Evolutionary conservation across 1,140 invertebrate species (phyloP), one percentile per base, ranked within the genome.

Genomic region (Chymomyza costata): DNA sequence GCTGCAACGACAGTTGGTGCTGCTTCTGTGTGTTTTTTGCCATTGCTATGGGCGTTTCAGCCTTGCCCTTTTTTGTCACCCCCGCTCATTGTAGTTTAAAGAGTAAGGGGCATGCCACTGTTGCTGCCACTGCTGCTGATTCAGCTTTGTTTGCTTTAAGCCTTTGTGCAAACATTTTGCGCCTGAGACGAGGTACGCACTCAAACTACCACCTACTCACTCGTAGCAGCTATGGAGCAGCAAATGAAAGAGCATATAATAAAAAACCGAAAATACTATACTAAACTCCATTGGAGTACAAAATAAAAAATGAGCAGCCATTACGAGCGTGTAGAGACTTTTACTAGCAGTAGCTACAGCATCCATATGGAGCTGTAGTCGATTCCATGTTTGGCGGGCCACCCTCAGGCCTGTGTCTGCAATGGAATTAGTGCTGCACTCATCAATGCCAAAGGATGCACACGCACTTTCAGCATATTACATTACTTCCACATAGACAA

Each of bases 71-170:
- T 62, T 60, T 73, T 80, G 73, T 80, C 73, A 71, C 67, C 52
- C 67, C 48, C 32, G 39, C 59, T 51, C 45, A 58, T 46, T 55
- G 55, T 78, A 80, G 73, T 80, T 69, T 73, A 63, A 45, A 71
- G 63, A 78, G 73, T 76, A 69, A 47, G 67, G 46, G 46, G 59
- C 60, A 64, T 17, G 32, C 25, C 30, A 28, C 30, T 41, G 45
- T 45, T 47, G 51, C 43, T 48, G 50, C 43, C 21, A 31, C 53
- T 48, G 55, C 65, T 76, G 76, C 76, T 81, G 76, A 82, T 76
- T 81, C 76, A 81, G 76, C 76, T 81, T 81, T 81, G 76, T 82
- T 82, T 81, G 76, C 70, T 70, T 68, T 82, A 82, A 82, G 76
- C 76, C 76, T 76, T 82, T 82, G 76, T 78, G 78, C 76, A 82